Base-by-base conservation (phyloP, 1,140 invertebrate genomes). In the Platorchestia sp. region DNA sequence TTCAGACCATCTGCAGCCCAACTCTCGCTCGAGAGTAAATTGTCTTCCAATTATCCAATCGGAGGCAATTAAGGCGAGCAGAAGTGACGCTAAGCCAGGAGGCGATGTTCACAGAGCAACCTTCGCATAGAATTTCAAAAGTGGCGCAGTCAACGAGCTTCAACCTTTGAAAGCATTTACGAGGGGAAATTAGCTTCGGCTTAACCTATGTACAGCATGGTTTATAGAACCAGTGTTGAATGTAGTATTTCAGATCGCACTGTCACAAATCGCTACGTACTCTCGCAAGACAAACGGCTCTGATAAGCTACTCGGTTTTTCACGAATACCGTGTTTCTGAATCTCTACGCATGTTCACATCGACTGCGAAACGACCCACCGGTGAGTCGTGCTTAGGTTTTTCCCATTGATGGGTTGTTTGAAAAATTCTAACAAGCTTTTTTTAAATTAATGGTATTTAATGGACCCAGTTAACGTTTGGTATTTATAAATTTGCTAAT, bases 41-140 rank as follows among this genome's bases (percentile, higher is more conserved):
- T 93, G 45, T 47, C 44, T 44, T 45, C 45, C 91, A 93, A 93
- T 93, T 93, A 93, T 93, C 91, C 91, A 93, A 93, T 45, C 36
- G 91, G 45, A 93, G 40, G 45, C 91, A 93, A 93, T 45, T 93
- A 45, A 93, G 45, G 87, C 45, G 7, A 93, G 43, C 91, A 40
- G 6, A 44, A 44, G 91, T n/a, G 44, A 44, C 91, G 91, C 45
- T 93, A 27, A 45, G 44, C 45, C 91, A 90, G 42, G 22, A 14
- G 44, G 10, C 87, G 41, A 90, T 90, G 42, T 90, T 90, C 87
- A 90, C 59, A 75, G 1, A 75, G 59, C 27, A 75, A 10, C 10
- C 27, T 75, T 75, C 59, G 27, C 59, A 75, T 75, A 75, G 1
- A 75, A 75, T 75, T 75, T 75, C 10, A 10, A 75, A 75, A 75